Conservation (phyloP, 2,113 vertebrate genomes). For the Columba livia region DNA sequence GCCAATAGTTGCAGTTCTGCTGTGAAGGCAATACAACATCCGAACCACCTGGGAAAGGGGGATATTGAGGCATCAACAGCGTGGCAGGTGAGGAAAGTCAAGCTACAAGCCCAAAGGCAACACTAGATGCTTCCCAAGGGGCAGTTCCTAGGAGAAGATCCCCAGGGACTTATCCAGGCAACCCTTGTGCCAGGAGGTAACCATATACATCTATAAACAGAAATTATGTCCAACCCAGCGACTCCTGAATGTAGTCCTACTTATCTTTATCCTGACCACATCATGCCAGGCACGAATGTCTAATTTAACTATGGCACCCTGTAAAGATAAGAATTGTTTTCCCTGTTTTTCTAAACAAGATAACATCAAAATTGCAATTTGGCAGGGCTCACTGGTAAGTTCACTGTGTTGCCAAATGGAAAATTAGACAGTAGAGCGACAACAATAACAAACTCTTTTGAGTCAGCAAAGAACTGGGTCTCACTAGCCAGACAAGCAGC, state of each 20-base stretch:
- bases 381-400: constrained; percentile 32
- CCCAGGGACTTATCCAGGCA: neutral
- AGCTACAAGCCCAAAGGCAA: neutral
- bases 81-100: neutral
- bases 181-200: neutral
- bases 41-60: neutral
- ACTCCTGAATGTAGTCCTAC: neutral
- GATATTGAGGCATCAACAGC: neutral
- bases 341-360: constrained; percentile 56
- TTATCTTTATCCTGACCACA: constrained; percentile 10
- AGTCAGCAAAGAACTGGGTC: neutral
- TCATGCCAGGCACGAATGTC: neutral
- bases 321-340: constrained; percentile 49
- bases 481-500: neutral
- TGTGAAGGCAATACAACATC: neutral
- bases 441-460: constrained; percentile 16
- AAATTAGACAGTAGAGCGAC: constrained; percentile 25
- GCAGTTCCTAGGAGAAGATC: neutral
- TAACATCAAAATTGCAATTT: constrained; percentile 54
- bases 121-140: neutral
- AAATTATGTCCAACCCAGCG: neutral
- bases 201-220: neutral
- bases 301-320: constrained; percentile 34
- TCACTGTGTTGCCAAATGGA: constrained; percentile 41
- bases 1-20: neutral